These are phyloP conservation scores for Magallana ariakensis DNA, from an alignment of 1,140 invertebrate species.

Conservation along the genomic window DNA sequence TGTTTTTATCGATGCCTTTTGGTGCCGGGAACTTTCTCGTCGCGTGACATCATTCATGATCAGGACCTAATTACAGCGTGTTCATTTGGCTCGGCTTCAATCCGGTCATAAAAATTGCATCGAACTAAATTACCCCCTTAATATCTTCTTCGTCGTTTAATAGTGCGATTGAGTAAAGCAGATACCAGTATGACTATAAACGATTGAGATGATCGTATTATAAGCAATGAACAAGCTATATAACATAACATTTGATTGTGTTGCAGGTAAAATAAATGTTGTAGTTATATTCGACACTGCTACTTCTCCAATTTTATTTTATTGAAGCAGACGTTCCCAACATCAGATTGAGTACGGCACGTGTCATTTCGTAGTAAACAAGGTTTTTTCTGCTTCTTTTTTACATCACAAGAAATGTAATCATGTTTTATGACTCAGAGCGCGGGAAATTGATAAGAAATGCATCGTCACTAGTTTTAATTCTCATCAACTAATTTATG, in stretches of 20 bases:
- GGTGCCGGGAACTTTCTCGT: background rate
- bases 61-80: background rate
- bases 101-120: background rate
- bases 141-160: too few relatives aligned
- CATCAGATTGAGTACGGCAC: background rate
- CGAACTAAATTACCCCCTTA: too few relatives aligned
- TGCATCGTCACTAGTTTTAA: background rate
- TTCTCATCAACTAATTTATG: background rate
- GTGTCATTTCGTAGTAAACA: background rate
- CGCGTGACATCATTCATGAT: background rate
- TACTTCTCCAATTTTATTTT: background rate
- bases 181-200: too few relatives aligned
- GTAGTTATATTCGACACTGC: too few relatives aligned
- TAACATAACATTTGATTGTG: too few relatives aligned
- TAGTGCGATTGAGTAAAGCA: too few relatives aligned
- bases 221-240: too few relatives aligned
- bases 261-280: too few relatives aligned
- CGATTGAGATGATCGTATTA: too few relatives aligned
- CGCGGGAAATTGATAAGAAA: background rate
- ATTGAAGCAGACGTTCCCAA: background rate
- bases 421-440: slow-evolving; percentile 1
- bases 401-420: slow-evolving; percentile 23
- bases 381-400: background rate
- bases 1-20: background rate
- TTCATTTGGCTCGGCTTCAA: background rate